phyloP scores from a whole-genome alignment of 1,140 invertebrate species.

The Eriocheir sinensis region DNA sequence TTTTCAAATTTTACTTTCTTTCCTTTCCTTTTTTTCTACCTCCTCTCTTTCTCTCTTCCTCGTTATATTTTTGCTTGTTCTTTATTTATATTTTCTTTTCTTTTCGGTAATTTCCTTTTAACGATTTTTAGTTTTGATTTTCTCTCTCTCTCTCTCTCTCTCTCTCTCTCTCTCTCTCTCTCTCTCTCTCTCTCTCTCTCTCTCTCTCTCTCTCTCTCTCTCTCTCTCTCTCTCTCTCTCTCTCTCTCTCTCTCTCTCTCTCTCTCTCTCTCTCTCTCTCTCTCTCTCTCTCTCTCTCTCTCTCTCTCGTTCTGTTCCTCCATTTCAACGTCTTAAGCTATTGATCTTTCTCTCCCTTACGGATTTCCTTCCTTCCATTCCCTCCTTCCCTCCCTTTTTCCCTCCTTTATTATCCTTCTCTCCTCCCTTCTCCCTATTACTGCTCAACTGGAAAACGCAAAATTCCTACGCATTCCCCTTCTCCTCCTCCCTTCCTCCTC shows the following conservation, averaged over 20 bases:
- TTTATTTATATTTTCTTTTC: neutral
- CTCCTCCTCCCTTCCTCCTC: neutral
- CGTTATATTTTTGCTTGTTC: neutral
- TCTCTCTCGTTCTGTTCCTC: neutral
- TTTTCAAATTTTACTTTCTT: neutral
- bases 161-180: constrained; percentile 50
- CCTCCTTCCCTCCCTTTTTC: neutral
- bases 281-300: neutral
- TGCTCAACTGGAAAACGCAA: neutral
- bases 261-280: too few relatives aligned
- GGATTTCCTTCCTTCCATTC: neutral
- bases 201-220: constrained; percentile 66
- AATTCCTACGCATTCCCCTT: neutral
- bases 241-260: constrained; percentile 54
- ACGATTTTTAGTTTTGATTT: neutral
- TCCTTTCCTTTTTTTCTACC: neutral
- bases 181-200: constrained; percentile 65
- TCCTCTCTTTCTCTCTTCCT: neutral
- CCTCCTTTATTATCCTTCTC: neutral
- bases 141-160: constrained; percentile 27
- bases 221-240: constrained; percentile 64
- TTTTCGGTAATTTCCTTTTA: neutral
- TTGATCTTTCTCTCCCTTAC: neutral
- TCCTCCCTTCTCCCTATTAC: constrained; percentile 10
- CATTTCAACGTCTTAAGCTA: too few relatives aligned